Conservation (phyloP, 2,113 vertebrate genomes). For the Labeo catla region DNA sequence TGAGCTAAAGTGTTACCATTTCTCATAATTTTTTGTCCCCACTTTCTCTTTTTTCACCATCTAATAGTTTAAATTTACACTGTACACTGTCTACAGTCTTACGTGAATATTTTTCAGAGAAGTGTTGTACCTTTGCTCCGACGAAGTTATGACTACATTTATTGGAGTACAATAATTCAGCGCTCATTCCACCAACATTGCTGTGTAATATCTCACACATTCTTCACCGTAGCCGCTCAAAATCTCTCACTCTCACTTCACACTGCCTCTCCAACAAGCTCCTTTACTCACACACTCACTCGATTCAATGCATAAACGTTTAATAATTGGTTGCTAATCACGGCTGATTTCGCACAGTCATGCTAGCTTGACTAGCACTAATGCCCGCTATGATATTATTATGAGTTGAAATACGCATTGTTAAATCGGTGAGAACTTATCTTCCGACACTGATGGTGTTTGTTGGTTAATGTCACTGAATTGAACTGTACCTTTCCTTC, state of each 20-base stretch:
- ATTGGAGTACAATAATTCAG: constrained; percentile 11
- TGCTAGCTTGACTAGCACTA: constrained; percentile 53
- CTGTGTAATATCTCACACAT: constrained; percentile 55
- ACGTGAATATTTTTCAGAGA: neutral
- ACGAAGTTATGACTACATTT: neutral
- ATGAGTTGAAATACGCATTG: neutral
- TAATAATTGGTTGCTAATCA: constrained; percentile 64
- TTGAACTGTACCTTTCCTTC: constrained; percentile 86
- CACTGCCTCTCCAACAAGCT: constrained; percentile 65
- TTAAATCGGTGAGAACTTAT: constrained; percentile 10
- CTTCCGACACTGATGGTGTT: neutral
- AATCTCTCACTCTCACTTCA: constrained; percentile 66
- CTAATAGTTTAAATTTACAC: neutral
- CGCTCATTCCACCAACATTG: constrained; percentile 15
- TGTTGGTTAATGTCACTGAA: neutral
- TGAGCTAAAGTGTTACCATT: no score
- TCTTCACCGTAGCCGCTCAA: constrained; percentile 51
- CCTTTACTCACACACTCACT: constrained; percentile 58
- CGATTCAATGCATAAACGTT: constrained; percentile 58
- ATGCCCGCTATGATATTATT: constrained; percentile 57
- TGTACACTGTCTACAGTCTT: neutral
- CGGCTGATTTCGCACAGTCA: constrained; percentile 57
- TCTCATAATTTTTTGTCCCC: no score
- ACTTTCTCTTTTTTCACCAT: neutral
- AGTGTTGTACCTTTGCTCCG: neutral